A percentile compares a stretch with the other conserved stretches of the same genome.
Evolutionary conservation across 2,888 invertebrate species (phyloP).

Genomic region (Pseudoips prasinana): DNA sequence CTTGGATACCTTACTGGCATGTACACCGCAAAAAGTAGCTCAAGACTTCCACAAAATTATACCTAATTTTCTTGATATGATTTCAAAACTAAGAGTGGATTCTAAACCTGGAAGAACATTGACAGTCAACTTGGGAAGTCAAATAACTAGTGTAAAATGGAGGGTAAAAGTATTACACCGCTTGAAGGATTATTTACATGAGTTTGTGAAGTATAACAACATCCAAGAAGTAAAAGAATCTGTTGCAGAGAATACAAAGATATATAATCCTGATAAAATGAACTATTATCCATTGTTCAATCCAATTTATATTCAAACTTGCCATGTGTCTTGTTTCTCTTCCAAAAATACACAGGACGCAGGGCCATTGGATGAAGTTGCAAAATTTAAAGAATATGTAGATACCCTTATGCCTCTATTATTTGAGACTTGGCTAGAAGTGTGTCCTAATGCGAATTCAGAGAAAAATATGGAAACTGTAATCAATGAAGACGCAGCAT

Average conservation of each 20-base stretch:
- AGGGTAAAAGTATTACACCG: conserved; percentile 88
- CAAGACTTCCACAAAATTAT: conserved; percentile 87
- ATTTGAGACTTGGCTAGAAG: conserved; percentile 93
- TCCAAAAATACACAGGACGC: conserved; percentile 57
- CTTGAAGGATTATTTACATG: conserved; percentile 78
- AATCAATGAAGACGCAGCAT: conserved; percentile 84
- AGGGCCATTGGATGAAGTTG: conserved; percentile 60
- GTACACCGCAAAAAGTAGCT: conserved; percentile 85
- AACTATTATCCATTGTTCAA: conserved; percentile 60
- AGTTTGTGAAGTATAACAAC: conserved; percentile 55
- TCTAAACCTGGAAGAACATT: conserved; percentile 85
- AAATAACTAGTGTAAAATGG: conserved; percentile 90
- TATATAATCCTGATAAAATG: conserved; percentile 47
- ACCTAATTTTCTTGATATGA: conserved; percentile 91
- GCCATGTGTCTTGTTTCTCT: conserved; percentile 65
- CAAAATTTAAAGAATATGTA: conserved; percentile 83
- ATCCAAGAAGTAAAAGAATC: conserved; percentile 31
- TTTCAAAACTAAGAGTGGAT: conserved; percentile 87
- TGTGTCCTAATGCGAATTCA: conserved; percentile 76
- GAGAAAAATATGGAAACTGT: conserved; percentile 69
- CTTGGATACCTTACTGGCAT: conserved; percentile 88
- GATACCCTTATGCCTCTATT: conserved; percentile 88
- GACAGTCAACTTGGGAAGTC: conserved; percentile 86
- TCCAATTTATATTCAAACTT: conserved; percentile 53
- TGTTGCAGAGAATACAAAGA: conserved; percentile 29